These are phyloP conservation scores for Ursus arctos DNA, from an alignment of 2,113 vertebrate species.

Conservation along the genomic window DNA sequence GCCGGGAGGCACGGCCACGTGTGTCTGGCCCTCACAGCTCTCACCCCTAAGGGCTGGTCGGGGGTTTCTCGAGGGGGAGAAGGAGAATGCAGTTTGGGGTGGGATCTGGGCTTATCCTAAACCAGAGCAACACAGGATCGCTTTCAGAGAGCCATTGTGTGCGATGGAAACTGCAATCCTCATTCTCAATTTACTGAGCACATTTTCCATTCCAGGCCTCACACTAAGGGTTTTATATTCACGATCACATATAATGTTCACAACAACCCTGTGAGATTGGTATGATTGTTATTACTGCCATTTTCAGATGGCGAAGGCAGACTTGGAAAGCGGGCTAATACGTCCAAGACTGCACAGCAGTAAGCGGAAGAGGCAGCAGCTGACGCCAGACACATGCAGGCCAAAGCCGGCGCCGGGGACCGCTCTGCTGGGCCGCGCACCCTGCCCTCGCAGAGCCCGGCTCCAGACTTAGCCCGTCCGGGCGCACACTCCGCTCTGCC, in stretches of 20 bases:
- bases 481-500: background rate
- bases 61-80: background rate
- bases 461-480: background rate
- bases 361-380: background rate
- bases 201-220: background rate
- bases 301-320: background rate
- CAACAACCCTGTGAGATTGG: background rate
- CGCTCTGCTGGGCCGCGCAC: accelerated
- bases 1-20: accelerated
- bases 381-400: background rate
- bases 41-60: background rate
- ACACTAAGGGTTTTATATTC: conserved; percentile 39
- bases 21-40: background rate
- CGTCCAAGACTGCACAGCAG: background rate
- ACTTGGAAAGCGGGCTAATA: background rate
- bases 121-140: background rate
- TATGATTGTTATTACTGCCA: background rate
- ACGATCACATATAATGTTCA: background rate
- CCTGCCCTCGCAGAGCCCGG: background rate
- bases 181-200: background rate
- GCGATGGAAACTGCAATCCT: background rate
- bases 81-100: background rate
- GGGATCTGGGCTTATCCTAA: background rate
- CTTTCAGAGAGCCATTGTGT: background rate
- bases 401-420: accelerated